Conservation (phyloP, 2,888 invertebrate genomes). For the Clivina fossor region DNA sequence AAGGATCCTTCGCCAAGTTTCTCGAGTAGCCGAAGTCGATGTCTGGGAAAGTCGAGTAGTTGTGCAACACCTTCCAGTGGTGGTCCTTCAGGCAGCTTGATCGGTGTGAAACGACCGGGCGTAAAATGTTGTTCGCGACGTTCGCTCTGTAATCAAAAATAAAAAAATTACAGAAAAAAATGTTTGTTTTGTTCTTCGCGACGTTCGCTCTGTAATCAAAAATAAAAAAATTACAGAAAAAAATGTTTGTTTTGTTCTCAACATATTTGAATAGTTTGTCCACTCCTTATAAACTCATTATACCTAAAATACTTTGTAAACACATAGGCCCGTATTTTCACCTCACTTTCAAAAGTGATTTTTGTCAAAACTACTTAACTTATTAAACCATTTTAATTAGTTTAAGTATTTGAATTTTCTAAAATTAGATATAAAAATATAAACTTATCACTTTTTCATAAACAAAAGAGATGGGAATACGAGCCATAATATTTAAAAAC, state of each 20-base stretch:
- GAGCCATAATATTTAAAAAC: no score
- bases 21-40: slow-evolving; percentile 78
- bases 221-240: neutral
- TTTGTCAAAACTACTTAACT: no score
- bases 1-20: slow-evolving; percentile 87
- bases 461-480: no score
- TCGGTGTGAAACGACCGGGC: slow-evolving; percentile 72
- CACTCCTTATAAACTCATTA: no score
- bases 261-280: no score
- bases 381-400: no score
- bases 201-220: slow-evolving; percentile 58
- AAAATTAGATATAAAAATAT: no score
- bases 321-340: no score
- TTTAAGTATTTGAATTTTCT: no score
- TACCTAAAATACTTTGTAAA: no score
- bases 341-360: no score
- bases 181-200: slow-evolving; percentile 59
- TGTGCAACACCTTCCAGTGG: slow-evolving; percentile 68
- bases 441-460: no score
- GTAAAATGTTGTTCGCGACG: slow-evolving; percentile 67
- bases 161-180: neutral
- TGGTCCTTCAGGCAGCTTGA: slow-evolving; percentile 70
- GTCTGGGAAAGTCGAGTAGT: slow-evolving; percentile 79
- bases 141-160: slow-evolving; percentile 55
- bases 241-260: slow-evolving; percentile 51